phyloP scores from a whole-genome alignment of 2,888 invertebrate genomes.

The Anthoptus insignis region DNA sequence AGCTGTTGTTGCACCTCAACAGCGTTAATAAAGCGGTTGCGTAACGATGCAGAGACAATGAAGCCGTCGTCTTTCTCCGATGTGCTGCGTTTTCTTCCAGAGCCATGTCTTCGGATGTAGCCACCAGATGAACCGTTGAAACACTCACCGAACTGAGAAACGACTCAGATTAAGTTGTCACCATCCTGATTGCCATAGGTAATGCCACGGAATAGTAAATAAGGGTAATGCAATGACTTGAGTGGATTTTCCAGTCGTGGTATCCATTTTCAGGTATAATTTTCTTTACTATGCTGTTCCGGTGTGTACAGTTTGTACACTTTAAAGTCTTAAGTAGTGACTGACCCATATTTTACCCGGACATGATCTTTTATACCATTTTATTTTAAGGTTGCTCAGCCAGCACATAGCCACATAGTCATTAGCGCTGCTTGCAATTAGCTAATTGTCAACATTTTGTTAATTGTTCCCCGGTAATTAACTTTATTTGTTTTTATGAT shows the following conservation, averaged over 20 bases:
- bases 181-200: slow-evolving; percentile 19
- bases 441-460: too few species aligned
- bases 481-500: too few species aligned
- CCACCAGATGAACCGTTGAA: slow-evolving; percentile 25
- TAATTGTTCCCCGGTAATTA: too few species aligned
- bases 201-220: too few species aligned
- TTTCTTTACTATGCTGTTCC: neutral
- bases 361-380: too few species aligned
- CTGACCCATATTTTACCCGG: too few species aligned
- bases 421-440: too few species aligned
- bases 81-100: slow-evolving; percentile 28
- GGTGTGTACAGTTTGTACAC: neutral
- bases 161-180: slow-evolving; percentile 23
- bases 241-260: slow-evolving; percentile 1
- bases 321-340: too few species aligned
- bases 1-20: slow-evolving; percentile 26
- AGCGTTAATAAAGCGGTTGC: slow-evolving; percentile 32
- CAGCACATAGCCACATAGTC: too few species aligned
- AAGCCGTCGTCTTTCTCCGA: slow-evolving; percentile 35
- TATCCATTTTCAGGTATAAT: slow-evolving; percentile 3
- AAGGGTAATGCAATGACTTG: neutral
- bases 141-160: slow-evolving; percentile 24
- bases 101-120: slow-evolving; percentile 11
- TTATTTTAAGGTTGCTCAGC: too few species aligned
- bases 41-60: slow-evolving; percentile 30